Evolutionary conservation across 1,140 invertebrate genomes (phyloP).

Genomic region (Nephotettix cincticeps): DNA sequence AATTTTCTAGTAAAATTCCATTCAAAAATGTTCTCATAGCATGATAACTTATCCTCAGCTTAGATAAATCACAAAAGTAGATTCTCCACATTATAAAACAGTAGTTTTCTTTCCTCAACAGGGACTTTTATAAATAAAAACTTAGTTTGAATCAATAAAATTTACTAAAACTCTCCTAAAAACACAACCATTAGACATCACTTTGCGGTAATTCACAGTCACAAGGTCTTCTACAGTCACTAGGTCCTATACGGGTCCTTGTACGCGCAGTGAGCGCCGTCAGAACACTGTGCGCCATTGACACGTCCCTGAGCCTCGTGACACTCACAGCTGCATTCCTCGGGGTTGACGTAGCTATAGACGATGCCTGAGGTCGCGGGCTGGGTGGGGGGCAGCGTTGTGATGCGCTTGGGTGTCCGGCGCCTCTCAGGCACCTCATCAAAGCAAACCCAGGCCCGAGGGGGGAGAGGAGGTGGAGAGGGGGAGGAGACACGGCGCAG

Average conservation of each 20-base stretch:
- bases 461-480: conserved; percentile 52
- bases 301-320: conserved; percentile 54
- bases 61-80: too few relatives aligned
- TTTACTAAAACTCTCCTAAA: too few relatives aligned
- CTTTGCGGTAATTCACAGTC: too few relatives aligned
- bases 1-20: too few relatives aligned
- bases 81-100: too few relatives aligned
- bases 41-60: too few relatives aligned
- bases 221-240: too few relatives aligned
- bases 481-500: conserved; percentile 15
- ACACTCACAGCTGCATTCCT: conserved; percentile 81
- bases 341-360: conserved; percentile 78
- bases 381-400: conserved; percentile 63
- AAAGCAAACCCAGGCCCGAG: conserved; percentile 76
- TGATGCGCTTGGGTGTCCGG: conserved; percentile 75
- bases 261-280: not conserved
- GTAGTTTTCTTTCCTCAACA: too few relatives aligned
- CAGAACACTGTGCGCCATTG: conserved; percentile 22
- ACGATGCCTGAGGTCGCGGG: conserved; percentile 24
- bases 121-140: too few relatives aligned
- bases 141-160: too few relatives aligned
- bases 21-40: too few relatives aligned
- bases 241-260: not conserved
- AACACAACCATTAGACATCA: too few relatives aligned
- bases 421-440: conserved; percentile 78